Conservation (phyloP, 2,113 vertebrate genomes). For the Perca flavescens region DNA sequence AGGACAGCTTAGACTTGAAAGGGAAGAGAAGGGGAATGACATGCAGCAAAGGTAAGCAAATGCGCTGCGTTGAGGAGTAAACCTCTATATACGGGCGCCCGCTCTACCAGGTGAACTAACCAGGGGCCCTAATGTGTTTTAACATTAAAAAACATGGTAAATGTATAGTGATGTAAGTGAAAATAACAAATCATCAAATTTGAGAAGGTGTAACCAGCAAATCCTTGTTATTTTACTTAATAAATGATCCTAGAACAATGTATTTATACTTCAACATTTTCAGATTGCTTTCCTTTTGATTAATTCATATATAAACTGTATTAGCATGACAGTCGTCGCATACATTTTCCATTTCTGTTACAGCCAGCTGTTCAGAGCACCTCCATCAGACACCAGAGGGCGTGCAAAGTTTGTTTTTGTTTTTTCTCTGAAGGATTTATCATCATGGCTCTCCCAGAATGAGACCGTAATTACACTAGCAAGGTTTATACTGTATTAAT, state of each 20-base stretch:
- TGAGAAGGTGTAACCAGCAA: not conserved
- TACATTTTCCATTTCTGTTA: not conserved
- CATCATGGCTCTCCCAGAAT: not conserved
- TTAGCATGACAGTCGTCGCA: not conserved
- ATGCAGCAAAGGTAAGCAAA: too few relatives aligned
- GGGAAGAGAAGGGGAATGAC: too few relatives aligned
- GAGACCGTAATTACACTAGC: not conserved
- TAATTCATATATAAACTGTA: not conserved
- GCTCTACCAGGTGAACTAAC: too few relatives aligned
- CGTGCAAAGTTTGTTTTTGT: not conserved
- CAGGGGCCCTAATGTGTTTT: not conserved
- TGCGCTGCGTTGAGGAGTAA: too few relatives aligned
- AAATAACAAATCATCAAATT: not conserved
- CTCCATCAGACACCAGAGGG: constrained; percentile 47
- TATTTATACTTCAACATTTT: not conserved
- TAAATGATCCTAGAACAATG: not conserved
- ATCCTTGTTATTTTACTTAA: not conserved
- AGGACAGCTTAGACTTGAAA: too few relatives aligned
- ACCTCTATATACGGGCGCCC: too few relatives aligned
- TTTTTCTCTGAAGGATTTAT: not conserved
- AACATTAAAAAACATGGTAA: not conserved
- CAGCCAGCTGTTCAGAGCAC: constrained; percentile 6
- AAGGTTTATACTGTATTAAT: too few relatives aligned
- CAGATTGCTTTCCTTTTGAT: not conserved
- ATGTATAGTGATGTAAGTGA: not conserved